Evolutionary conservation across 2,797 vertebrate genomes (phyloP).

Genomic region (Sebastes diaconus): DNA sequence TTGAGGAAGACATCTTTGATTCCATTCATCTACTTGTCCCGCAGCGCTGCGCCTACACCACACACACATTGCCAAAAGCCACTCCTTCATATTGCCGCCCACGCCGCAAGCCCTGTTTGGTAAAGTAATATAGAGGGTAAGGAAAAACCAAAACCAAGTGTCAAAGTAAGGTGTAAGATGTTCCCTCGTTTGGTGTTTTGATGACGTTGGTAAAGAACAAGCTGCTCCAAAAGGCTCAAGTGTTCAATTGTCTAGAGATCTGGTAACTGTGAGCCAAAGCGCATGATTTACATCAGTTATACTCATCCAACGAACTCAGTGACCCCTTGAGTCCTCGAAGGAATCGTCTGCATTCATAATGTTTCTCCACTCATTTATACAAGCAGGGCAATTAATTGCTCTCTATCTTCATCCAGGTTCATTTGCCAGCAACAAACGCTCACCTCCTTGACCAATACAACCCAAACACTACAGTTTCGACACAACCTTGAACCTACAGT

Average conservation of each 20-base stretch:
- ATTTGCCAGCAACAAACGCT: not conserved
- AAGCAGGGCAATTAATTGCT: too few relatives aligned
- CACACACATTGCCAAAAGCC: slow-evolving; percentile 26
- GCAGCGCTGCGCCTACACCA: slow-evolving; percentile 9
- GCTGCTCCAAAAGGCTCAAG: not conserved
- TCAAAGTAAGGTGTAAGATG: not conserved
- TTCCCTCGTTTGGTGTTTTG: not conserved
- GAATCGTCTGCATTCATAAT: not conserved
- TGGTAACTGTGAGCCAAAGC: not conserved
- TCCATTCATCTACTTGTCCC: slow-evolving; percentile 44
- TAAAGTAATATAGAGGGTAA: not conserved
- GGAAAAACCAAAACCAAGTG: not conserved
- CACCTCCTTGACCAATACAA: not conserved
- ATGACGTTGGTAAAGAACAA: not conserved
- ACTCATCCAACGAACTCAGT: not conserved
- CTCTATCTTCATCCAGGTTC: not conserved
- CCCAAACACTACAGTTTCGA: not conserved
- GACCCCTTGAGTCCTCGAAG: not conserved
- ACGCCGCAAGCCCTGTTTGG: slow-evolving; percentile 4
- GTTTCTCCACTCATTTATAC: not conserved
- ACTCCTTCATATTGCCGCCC: slow-evolving; percentile 14
- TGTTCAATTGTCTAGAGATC: not conserved
- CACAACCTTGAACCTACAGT: not conserved
- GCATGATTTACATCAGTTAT: not conserved
- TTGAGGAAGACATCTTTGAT: slow-evolving; percentile 36